These are phyloP conservation scores for Aphodius sticticus DNA, from an alignment of 2,888 invertebrate genomes.

Conservation along the genomic window DNA sequence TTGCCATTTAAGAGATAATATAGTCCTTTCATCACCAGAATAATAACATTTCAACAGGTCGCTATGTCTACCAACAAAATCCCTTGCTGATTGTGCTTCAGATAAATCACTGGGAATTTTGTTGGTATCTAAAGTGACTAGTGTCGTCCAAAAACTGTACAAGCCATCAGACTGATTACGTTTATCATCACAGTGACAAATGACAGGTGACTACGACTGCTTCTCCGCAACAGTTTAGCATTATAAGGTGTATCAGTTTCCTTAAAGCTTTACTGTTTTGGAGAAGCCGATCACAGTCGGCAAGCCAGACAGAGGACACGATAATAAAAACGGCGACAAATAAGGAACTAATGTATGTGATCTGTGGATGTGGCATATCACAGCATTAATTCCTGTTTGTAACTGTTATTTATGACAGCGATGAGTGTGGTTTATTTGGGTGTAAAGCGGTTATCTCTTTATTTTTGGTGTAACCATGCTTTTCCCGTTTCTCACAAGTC, in stretches of 20 bases:
- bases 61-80: background rate
- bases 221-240: background rate
- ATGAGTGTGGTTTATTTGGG: too few species aligned
- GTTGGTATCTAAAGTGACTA: background rate
- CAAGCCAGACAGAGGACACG: background rate
- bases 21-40: background rate
- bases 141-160: background rate
- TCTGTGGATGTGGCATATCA: background rate
- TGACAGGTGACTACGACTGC: background rate
- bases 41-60: too few species aligned
- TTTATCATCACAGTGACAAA: background rate
- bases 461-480: background rate
- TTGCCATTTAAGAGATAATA: background rate
- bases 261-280: slow-evolving; percentile 4
- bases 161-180: background rate
- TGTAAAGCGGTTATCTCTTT: background rate
- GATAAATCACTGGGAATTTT: slow-evolving; percentile 4
- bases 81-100: background rate
- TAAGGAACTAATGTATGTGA: slow-evolving; percentile 4
- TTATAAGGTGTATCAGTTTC: background rate
- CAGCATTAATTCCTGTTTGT: background rate
- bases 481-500: background rate
- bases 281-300: background rate
- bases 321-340: background rate
- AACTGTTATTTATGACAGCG: background rate